Percentiles rank a stretch among this genome's conserved stretches.
Conservation (phyloP, 2,888 invertebrate genomes). For the Cerastoderma edule region DNA sequence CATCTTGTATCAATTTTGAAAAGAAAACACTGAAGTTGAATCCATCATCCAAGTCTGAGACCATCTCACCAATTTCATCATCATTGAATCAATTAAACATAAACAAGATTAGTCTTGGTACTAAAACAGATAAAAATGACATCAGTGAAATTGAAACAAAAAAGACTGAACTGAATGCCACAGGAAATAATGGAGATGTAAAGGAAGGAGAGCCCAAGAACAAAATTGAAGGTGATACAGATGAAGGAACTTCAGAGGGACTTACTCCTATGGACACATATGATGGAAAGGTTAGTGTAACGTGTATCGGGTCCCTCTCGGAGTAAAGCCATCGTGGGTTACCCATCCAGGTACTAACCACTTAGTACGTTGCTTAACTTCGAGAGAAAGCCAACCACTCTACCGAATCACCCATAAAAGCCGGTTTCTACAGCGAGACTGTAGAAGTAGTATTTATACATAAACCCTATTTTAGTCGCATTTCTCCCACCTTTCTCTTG, state of each 20-base stretch:
- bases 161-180: constrained; percentile 11
- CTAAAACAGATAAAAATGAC: not conserved
- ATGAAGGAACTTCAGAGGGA: not conserved
- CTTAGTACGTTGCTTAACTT: too few species aligned
- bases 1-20: constrained; percentile 72
- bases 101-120: not conserved
- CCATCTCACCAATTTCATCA: constrained; percentile 23
- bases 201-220: not conserved
- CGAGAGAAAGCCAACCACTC: too few species aligned
- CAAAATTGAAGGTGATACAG: not conserved
- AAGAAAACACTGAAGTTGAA: constrained; percentile 75
- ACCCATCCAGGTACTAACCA: too few species aligned
- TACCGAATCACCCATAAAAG: too few species aligned
- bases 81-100: constrained; percentile 16
- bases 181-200: not conserved
- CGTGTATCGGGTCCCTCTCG: too few species aligned
- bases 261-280: constrained; percentile 22
- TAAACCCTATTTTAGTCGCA: too few species aligned
- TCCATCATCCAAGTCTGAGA: constrained; percentile 26
- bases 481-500: too few species aligned
- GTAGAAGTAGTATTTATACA: too few species aligned
- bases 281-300: constrained; percentile 16
- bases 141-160: not conserved
- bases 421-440: too few species aligned
- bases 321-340: too few species aligned